phyloP scores from a whole-genome alignment of 2,888 invertebrate species.

The Thymelicus sylvestris region DNA sequence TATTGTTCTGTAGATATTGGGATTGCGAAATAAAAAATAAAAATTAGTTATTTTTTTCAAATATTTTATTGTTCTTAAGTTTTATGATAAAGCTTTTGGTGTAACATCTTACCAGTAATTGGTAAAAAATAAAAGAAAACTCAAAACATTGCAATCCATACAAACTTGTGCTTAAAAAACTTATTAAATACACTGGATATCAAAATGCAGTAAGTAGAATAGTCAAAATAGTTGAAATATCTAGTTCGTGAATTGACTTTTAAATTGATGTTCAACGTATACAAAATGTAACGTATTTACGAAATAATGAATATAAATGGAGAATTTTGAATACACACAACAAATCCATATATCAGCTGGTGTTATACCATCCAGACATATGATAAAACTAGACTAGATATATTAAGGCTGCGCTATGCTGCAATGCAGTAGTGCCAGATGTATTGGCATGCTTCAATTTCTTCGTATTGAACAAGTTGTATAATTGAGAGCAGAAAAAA shows the following conservation, averaged over 20 bases:
- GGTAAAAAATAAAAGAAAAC: conserved; percentile 38
- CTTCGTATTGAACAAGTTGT: no score
- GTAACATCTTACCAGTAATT: conserved; percentile 41
- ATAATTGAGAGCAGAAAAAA: no score
- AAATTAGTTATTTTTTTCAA: conserved; percentile 9
- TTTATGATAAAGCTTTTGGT: conserved; percentile 49
- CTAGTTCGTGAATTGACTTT: conserved; percentile 40
- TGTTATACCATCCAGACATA: background rate
- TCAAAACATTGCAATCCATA: conserved; percentile 28
- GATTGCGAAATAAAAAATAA: background rate
- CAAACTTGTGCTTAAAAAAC: conserved; percentile 34
- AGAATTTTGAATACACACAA: conserved; percentile 13
- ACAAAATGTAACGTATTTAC: conserved; percentile 19
- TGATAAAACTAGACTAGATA: no score
- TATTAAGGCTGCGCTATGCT: no score
- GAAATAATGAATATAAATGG: conserved; percentile 14
- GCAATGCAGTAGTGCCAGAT: no score
- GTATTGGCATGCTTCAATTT: no score
- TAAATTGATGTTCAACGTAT: conserved; percentile 48
- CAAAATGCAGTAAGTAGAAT: conserved; percentile 33
- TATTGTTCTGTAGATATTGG: background rate
- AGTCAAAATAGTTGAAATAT: conserved; percentile 27
- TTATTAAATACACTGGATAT: conserved; percentile 27
- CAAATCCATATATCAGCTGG: background rate
- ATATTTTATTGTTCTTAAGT: conserved; percentile 41